Percentiles rank a stretch among this genome's conserved stretches.
Conservation (phyloP, 2,113 vertebrate species). For the Meleagris gallopavo region DNA sequence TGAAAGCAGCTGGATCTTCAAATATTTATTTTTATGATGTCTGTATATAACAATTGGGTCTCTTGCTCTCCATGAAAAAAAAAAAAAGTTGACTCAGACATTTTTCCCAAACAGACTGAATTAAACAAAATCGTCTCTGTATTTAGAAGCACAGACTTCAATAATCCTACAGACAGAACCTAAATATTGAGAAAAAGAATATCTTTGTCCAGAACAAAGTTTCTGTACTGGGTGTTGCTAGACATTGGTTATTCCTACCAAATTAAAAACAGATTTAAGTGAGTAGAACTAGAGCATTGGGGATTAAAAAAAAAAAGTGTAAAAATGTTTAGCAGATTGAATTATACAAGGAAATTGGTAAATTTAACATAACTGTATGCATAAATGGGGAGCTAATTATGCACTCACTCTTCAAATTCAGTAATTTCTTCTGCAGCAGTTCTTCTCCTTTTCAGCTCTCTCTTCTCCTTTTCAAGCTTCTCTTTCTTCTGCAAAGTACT, state of each 20-base stretch:
- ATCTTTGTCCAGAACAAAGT: background rate
- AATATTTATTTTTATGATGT: background rate
- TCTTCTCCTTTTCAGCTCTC: conserved; percentile 77
- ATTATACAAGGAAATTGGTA: background rate
- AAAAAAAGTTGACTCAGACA: background rate
- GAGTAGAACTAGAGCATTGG: background rate
- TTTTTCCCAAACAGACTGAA: background rate
- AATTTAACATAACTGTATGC: background rate
- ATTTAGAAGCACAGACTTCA: background rate
- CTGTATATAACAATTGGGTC: background rate
- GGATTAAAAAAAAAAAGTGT: background rate
- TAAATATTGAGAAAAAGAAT: background rate
- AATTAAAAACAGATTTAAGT: background rate
- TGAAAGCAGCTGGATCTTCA: background rate
- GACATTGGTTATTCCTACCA: background rate
- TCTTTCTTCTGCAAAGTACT: conserved; percentile 80
- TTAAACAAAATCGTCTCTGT: background rate
- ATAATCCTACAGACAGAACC: background rate
- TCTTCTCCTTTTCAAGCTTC: conserved; percentile 75
- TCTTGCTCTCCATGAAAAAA: background rate
- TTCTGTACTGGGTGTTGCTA: background rate
- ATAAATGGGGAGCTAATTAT: conserved; percentile 7
- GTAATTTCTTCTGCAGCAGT: conserved; percentile 76
- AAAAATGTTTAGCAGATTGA: background rate
- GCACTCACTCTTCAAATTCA: conserved; percentile 85